Percentiles rank a stretch among this genome's conserved stretches.
Conservation (phyloP, 2,113 vertebrate genomes). For the Silurus meridionalis region DNA sequence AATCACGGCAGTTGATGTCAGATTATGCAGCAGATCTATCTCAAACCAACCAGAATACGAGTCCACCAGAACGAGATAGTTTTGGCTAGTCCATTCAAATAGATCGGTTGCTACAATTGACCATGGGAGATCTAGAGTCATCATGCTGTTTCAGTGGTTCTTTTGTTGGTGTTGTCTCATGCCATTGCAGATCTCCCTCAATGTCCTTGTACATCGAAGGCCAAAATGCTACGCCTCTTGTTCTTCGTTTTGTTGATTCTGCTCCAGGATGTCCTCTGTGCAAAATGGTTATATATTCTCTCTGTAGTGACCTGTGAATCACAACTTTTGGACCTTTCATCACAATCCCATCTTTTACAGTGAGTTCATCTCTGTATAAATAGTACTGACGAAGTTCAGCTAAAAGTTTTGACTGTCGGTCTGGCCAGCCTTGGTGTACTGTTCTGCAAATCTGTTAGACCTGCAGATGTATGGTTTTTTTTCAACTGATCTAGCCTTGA, state of each 20-base stretch:
- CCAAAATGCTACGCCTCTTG: not conserved
- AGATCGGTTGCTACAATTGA: conserved; percentile 23
- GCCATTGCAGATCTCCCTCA: not conserved
- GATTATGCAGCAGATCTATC: not conserved
- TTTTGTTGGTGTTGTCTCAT: conserved; percentile 25
- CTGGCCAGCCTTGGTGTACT: not conserved
- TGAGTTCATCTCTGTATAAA: not conserved
- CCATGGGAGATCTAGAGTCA: conserved; percentile 31
- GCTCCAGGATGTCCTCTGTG: conserved; percentile 4
- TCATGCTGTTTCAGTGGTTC: not conserved
- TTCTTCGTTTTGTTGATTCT: not conserved
- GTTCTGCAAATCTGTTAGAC: not conserved
- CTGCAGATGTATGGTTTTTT: not conserved
- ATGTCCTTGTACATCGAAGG: not conserved
- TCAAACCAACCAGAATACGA: conserved; percentile 40
- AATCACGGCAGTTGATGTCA: not conserved
- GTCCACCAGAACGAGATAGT: conserved; percentile 29
- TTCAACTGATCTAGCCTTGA: not conserved
- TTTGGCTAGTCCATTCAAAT: conserved; percentile 32
- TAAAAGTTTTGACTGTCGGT: not conserved
- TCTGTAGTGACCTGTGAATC: not conserved
- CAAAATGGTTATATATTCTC: not conserved
- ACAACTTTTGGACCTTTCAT: not conserved
- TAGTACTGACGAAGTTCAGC: not conserved
- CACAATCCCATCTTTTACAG: not conserved